A percentile compares a stretch with the other conserved stretches of the same genome.
phyloP scores from a whole-genome alignment of 2,113 vertebrate genomes.

The Sapajus apella region DNA sequence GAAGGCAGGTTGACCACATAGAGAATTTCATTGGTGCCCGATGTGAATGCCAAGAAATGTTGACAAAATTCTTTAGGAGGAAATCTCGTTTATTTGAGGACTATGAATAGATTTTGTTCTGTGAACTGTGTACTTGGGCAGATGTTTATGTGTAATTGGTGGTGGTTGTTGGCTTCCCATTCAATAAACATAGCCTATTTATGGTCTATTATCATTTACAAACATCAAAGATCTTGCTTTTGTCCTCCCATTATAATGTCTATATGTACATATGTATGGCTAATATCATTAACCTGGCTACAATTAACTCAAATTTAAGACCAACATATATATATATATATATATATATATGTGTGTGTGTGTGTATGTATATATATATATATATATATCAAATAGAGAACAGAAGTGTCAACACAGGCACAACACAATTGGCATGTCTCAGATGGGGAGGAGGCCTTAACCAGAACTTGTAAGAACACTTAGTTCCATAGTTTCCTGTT shows the following conservation, averaged over 20 bases:
- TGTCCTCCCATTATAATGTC: neutral
- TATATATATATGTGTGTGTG: too few relatives aligned
- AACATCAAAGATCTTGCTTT: neutral
- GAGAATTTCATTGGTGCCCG: neutral
- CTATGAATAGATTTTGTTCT: conserved; percentile 54
- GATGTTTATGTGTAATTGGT: neutral
- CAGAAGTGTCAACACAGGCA: neutral
- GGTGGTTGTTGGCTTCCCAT: neutral
- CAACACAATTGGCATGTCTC: neutral
- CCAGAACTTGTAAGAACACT: neutral
- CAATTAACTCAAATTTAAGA: neutral
- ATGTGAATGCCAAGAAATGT: conserved; percentile 3
- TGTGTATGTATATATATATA: too few relatives aligned
- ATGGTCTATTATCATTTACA: neutral
- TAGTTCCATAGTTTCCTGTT: neutral
- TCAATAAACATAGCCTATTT: conserved; percentile 23
- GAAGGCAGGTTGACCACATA: neutral
- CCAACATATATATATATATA: neutral
- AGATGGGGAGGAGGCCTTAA: neutral
- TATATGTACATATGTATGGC: neutral
- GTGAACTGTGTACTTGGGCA: conserved; percentile 26
- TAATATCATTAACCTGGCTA: neutral
- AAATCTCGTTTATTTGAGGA: conserved; percentile 48
- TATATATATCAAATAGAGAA: neutral
- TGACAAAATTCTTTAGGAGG: conserved; percentile 18